Evolutionary conservation across 2,797 vertebrate species (phyloP), one percentile per base, ranked within the genome.

Genomic region (Gymnothorax javanicus): DNA sequence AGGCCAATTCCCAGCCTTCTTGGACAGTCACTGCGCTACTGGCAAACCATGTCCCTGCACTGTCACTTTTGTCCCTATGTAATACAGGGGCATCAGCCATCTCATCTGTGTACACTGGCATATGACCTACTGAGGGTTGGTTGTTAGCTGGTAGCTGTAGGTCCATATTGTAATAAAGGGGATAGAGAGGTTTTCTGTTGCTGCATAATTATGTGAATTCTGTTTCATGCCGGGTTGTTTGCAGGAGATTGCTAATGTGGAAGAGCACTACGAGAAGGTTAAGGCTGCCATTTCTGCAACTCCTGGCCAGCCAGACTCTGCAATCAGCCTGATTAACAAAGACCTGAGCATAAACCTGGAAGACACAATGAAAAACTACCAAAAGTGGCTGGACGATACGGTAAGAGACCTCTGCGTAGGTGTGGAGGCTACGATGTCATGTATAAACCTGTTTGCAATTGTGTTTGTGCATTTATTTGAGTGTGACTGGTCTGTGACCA

Each of bases 161-260:
- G 52, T 43, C 75, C 43, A 20, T 54, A 15, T 73, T 73, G n/a
- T 79, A 5, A 54, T 17, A 52, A n/a, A 8, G 64, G 75, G 52
- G 43, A 79, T 52, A 20, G 50, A 20, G 43, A 52, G 17, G 33
- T 50, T 79, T 33, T 33, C 12, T 17, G 43, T 50, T 15, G 27
- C 27, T 54, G 33, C 15, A 50, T 50, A 7, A 43, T 73, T 73
- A 5, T 54, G 77, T 43, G 9, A 8, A 81, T 20, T 81, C 20
- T 3, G 17, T 56, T 56, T 43, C 75, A 17, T 86, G 58, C 60
- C 11, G 17, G 25, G 33, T 4, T 85, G 69, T n/a, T 56, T 84
- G 58, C 90, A 99, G 99, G 99, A 99, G 90, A 86, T 99, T 84
- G 91, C 96, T 86, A 98, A 99, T 89, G 89, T 99, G 90, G 96